Base-by-base conservation (phyloP, 2,113 vertebrate genomes). In the Beaufortia kweichowensis region DNA sequence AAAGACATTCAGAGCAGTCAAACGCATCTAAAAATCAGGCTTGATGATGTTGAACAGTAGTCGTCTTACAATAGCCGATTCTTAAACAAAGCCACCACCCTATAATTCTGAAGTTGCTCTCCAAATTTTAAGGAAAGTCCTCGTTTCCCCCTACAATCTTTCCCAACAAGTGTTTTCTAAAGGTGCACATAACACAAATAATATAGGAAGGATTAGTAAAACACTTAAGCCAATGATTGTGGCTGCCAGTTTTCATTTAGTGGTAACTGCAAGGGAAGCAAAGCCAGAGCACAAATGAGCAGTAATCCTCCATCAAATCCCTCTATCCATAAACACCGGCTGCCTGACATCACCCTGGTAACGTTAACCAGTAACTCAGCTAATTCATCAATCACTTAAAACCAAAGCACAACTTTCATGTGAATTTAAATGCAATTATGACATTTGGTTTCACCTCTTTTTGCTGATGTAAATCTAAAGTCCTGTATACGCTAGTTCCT, bases 221-320 rank as follows among this genome's bases (percentile, higher is more conserved):
- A 62, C 33, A 62, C 75, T 33, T 43, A 48, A 75, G 60, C 29
- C 15, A 46, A 28, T 24, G 61, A 19, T 48, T 53, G 39, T 10
- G 69, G 46, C 61, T 80, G 79, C 66, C 48, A 77, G 46, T 19
- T 82, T 78, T 77, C 70, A 66, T 82, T 81, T 53, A 71, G 29
- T 59, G 48, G 70, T 59, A 21, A 72, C 79, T 76, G 71, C 75
- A 55, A 48, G 33, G 19, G 62, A 83, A 60, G 79, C 76, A 80
- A 79, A 68, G 60, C 69, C 71, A 70, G 41, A 71, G 68, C 23
- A 66, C 50, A 66, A 82, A 82, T 24, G 7, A 77, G 77, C 35
- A 33, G 66, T 48, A 79, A 82, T 80, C 64, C 62, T 50, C 21
- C 39, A 33, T 63, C 62, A 86, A 77, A 73, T 67, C 68, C 68